A percentile compares a stretch with the other conserved stretches of the same genome.
Conservation (phyloP, 2,797 vertebrate species). For the Karalla daura region DNA sequence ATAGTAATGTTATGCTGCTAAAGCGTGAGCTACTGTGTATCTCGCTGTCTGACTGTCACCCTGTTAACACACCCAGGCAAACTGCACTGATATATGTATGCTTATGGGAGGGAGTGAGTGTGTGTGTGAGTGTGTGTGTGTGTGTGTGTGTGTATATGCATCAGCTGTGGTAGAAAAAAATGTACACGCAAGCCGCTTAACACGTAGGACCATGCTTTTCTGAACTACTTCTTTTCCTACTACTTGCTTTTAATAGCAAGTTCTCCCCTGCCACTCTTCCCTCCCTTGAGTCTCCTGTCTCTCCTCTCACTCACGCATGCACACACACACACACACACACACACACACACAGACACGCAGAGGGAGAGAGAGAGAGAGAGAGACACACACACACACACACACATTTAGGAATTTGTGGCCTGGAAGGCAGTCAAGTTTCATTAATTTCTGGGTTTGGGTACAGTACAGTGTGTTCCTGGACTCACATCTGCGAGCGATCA, state of each 20-base stretch:
- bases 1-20: slow-evolving; percentile 81
- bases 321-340: slow-evolving; percentile 31
- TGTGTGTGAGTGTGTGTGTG: slow-evolving; percentile 49
- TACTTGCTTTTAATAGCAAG: slow-evolving; percentile 78
- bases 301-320: slow-evolving; percentile 70
- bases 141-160: slow-evolving; percentile 64
- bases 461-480: slow-evolving; percentile 99
- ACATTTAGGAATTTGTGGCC: slow-evolving; percentile 89
- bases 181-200: slow-evolving; percentile 89
- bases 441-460: slow-evolving; percentile 99
- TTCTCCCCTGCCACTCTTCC: slow-evolving; percentile 58
- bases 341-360: slow-evolving; percentile 12
- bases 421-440: slow-evolving; percentile 97
- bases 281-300: slow-evolving; percentile 78
- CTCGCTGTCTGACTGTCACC: slow-evolving; percentile 84
- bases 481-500: slow-evolving; percentile 99
- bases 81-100: slow-evolving; percentile 15
- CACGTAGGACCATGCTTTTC: slow-evolving; percentile 64
- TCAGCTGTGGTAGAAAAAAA: slow-evolving; percentile 92
- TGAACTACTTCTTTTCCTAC: slow-evolving; percentile 67
- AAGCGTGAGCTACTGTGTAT: slow-evolving; percentile 85
- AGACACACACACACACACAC: slow-evolving; percentile 31
- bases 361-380: no score
- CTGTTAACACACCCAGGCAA: slow-evolving; percentile 80
- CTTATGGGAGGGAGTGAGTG: slow-evolving; percentile 56